Base-by-base conservation (phyloP, 2,113 vertebrate species). In the Scatophagus argus region DNA sequence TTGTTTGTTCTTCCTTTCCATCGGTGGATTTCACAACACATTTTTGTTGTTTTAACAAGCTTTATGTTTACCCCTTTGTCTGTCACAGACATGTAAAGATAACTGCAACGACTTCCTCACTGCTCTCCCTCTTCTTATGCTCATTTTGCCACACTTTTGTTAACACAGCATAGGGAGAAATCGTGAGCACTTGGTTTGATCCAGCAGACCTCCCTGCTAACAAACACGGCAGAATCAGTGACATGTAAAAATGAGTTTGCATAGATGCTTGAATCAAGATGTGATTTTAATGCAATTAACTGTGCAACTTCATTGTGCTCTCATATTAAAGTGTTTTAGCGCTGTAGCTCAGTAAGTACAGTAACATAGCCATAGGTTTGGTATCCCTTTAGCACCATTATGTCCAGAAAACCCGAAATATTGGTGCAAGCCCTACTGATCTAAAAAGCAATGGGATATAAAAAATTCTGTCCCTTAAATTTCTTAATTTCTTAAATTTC, bases 361-460 rank as follows among this genome's bases (percentile, higher is more conserved):
- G 19, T 0, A 2, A 51, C 43, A 25, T n/a, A 41, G 31, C 41
- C 47, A 56, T 19, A 60, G 23, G 11, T 32, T 27, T 34, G 6
- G 55, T 61, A 49, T 79, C 29, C 29, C 3, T 31, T 49, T 21
- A 34, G 55, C 14, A 14, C 4, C 16, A 16, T 34, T 13, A 41
- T 8, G 23, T 66, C 43, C 12, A 61, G 36, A 25, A 25, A 74
- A 74, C 16, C 21, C 56, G 13, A 79, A 38, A 64, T 64, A 63
- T 67, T 36, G 10, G 25, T 63, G 60, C n/a, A n/a, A n/a, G 31
- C 32, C 29, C n/a, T n/a, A 0, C n/a, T 80, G 60, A 77, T 74
- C 55, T 39, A 8, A 75, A 59, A 66, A 52, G 13, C 19, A 66
- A 25, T 38, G 8, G 7, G 8, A 51, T 43, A 25, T n/a, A 63